Base-by-base conservation (phyloP, 2,113 vertebrate species). In the Thamnophis sirtalis region DNA sequence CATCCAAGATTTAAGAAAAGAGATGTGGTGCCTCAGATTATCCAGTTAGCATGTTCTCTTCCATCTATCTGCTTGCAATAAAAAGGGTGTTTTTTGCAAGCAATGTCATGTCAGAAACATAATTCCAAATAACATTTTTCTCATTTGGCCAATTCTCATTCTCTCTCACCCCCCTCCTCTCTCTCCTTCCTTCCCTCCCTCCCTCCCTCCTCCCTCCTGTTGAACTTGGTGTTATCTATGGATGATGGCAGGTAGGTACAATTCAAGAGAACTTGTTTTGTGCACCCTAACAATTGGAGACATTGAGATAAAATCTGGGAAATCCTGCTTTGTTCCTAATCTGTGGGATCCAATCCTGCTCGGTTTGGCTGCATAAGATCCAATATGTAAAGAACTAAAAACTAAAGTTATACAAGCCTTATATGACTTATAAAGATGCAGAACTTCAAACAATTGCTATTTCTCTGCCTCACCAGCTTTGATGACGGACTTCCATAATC, bases 91-190 rank as follows among this genome's bases (percentile, higher is more conserved):
- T 86, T 22, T 85, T 5, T 60, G 26, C 15, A 15, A 22, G 17
- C 5, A 19, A 58, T 15, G 4, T 6, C 49, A 5, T 49, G 26
- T 87, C 6, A 86, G n/a, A 43, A 51, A 51, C 28, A 53, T 84
- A 48, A 49, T 48, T 21, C 10, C 15, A 19, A 28, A 85, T 7
- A 90, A 43, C 2, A 7, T 55, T 22, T 50, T 24, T 50, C 6
- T 90, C 17, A 43, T 84, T 55, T 55, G 63, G 51, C 63, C 26
- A 56, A 22, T 56, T 21, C 15, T 7, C 55, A 28, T 3, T 33
- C 2, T 7, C 13, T 7, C 5, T 7, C 1, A n/a, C 63, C 1
- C 4, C 17, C n/a, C 9, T 0, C 1, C 1, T 5, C 11, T n/a
- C 11, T 1, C 0, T 63, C 60, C 4, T 4, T 63, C 17, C 3